Percentiles rank a stretch among this genome's conserved stretches.
phyloP scores from a whole-genome alignment of 2,888 invertebrate species.

The Deroplatys truncata region DNA sequence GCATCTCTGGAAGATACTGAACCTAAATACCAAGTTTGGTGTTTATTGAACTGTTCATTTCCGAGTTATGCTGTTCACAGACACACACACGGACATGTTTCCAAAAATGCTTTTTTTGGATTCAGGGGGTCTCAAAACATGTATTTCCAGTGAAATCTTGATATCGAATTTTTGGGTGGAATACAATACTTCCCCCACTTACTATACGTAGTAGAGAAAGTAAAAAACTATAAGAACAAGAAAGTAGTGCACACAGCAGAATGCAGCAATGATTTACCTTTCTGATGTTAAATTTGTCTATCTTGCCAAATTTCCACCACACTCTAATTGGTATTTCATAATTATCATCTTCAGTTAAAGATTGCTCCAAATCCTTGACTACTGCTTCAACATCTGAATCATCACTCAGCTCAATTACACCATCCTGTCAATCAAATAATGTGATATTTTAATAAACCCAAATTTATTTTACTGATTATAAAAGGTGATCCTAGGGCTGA shows the following conservation, averaged over 20 bases:
- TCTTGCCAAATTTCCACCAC: conserved; percentile 38
- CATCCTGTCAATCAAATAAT: not conserved
- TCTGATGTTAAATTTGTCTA: conserved; percentile 36
- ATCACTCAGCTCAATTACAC: not conserved
- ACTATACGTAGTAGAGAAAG: no score
- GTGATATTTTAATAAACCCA: not conserved
- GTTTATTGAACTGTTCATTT: no score
- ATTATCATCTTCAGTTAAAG: conserved; percentile 32
- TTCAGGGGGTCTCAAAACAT: no score
- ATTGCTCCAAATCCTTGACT: conserved; percentile 1
- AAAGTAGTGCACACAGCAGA: not conserved
- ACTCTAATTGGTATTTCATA: conserved; percentile 38
- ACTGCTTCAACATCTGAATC: not conserved
- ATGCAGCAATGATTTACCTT: conserved; percentile 31
- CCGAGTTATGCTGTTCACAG: no score
- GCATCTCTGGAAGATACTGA: no score
- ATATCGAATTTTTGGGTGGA: no score
- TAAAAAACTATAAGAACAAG: not conserved
- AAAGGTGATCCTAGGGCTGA: not conserved
- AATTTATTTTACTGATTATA: not conserved
- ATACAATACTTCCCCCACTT: no score
- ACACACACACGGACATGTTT: no score
- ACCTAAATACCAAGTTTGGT: no score
- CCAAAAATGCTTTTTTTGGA: no score
- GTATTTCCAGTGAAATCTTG: no score